Conservation (phyloP, 2,797 vertebrate genomes). For the Chrysolophus pictus region DNA sequence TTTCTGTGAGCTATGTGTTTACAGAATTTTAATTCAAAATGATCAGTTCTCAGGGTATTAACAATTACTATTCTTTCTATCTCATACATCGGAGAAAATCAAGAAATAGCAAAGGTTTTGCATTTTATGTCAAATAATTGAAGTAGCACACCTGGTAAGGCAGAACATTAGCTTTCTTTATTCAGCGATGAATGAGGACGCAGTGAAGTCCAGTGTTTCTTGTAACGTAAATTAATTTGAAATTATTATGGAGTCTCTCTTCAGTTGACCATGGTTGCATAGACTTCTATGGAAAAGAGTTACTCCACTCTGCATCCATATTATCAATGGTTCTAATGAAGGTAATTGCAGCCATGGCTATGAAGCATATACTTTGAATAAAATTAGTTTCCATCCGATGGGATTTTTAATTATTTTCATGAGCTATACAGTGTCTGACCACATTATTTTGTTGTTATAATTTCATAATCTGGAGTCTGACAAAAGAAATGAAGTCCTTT, state of each 20-base stretch:
- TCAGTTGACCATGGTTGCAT: constrained; percentile 14
- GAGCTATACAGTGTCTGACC: neutral
- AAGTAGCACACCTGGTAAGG: constrained; percentile 35
- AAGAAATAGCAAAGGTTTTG: constrained; percentile 52
- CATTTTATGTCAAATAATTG: constrained; percentile 60
- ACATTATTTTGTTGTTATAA: neutral
- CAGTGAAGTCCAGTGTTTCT: neutral
- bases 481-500: neutral
- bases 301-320: constrained; percentile 5
- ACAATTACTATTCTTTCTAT: constrained; percentile 26
- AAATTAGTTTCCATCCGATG: neutral
- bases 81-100: constrained; percentile 20
- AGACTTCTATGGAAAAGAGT: constrained; percentile 36
- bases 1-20: neutral
- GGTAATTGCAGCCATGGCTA: neutral
- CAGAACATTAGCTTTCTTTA: constrained; percentile 60
- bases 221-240: constrained; percentile 70
- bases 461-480: neutral
- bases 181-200: neutral
- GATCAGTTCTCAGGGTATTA: neutral
- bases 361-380: constrained; percentile 31
- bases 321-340: constrained; percentile 25
- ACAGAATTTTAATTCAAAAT: constrained; percentile 8
- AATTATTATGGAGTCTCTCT: constrained; percentile 47
- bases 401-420: neutral